Evolutionary conservation across 2,797 vertebrate genomes (phyloP).

Genomic region (Neolamprologus multifasciatus): DNA sequence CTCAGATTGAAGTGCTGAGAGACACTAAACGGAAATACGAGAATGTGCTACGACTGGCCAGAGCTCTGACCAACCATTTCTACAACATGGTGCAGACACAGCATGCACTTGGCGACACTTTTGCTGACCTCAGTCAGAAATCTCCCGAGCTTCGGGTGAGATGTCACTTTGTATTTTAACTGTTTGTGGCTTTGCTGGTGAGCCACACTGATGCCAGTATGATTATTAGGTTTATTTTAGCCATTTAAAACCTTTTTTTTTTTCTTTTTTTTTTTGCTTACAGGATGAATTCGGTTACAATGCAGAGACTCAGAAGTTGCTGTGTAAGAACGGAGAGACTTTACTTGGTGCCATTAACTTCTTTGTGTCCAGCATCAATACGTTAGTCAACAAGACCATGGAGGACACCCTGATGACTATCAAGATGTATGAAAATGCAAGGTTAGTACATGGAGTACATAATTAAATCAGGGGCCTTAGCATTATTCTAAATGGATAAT

Average conservation of each 20-base stretch:
- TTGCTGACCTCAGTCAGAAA: conserved; percentile 98
- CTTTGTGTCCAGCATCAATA: conserved; percentile 98
- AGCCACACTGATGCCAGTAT: neutral
- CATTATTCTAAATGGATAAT: neutral
- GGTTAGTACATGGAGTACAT: conserved; percentile 63
- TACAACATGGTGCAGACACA: conserved; percentile 98
- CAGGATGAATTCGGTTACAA: conserved; percentile 98
- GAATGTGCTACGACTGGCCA: conserved; percentile 84
- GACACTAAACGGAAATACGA: conserved; percentile 97
- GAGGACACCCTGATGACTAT: conserved; percentile 96
- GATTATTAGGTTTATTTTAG: neutral
- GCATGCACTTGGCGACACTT: conserved; percentile 91
- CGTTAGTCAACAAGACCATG: conserved; percentile 96
- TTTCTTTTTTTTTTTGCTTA: neutral
- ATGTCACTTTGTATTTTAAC: neutral
- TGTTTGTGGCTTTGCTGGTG: neutral
- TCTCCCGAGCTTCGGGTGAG: conserved; percentile 93
- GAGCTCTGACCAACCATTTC: conserved; percentile 89
- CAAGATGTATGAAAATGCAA: conserved; percentile 92
- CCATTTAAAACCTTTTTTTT: neutral
- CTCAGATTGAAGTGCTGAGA: conserved; percentile 91
- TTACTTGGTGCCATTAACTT: conserved; percentile 94
- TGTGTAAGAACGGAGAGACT: conserved; percentile 96
- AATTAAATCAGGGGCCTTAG: neutral
- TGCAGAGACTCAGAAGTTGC: conserved; percentile 92